Evolutionary conservation across 2,113 vertebrate species (phyloP).

Genomic region (Labrus mixtus): DNA sequence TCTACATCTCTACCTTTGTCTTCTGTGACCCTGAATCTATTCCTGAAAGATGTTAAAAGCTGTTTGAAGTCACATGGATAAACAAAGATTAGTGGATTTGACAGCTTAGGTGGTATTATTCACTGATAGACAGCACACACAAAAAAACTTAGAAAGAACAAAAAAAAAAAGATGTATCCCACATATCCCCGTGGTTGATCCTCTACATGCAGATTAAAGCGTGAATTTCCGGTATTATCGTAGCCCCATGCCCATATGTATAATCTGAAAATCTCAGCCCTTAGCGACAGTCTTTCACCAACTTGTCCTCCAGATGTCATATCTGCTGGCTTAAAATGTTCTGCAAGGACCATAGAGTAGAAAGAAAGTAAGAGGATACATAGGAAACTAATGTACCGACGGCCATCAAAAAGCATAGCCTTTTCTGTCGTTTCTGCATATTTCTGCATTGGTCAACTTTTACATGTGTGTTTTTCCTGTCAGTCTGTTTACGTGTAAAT

Average conservation of each 20-base stretch:
- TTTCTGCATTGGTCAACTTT: not conserved
- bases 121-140: constrained; percentile 38
- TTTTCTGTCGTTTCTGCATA: constrained; percentile 18
- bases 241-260: constrained; percentile 52
- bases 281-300: constrained; percentile 52
- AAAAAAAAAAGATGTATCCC: constrained; percentile 36
- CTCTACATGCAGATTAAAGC: constrained; percentile 68
- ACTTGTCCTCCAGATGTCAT: constrained; percentile 56
- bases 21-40: constrained; percentile 12
- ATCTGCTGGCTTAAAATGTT: constrained; percentile 71
- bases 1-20: constrained; percentile 2
- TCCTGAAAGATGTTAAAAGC: constrained; percentile 33
- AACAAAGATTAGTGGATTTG: constrained; percentile 50
- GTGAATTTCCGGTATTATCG: constrained; percentile 68
- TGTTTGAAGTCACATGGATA: constrained; percentile 34
- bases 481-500: constrained; percentile 39
- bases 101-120: constrained; percentile 62
- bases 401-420: not conserved
- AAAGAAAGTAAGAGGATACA: not conserved
- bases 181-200: constrained; percentile 44
- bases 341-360: constrained; percentile 30
- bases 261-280: constrained; percentile 73
- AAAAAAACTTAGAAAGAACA: constrained; percentile 15
- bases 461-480: constrained; percentile 32
- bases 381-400: constrained; percentile 12